These are phyloP conservation scores for Sylvia atricapilla DNA, from an alignment of 2,113 vertebrate species.

Conservation along the genomic window DNA sequence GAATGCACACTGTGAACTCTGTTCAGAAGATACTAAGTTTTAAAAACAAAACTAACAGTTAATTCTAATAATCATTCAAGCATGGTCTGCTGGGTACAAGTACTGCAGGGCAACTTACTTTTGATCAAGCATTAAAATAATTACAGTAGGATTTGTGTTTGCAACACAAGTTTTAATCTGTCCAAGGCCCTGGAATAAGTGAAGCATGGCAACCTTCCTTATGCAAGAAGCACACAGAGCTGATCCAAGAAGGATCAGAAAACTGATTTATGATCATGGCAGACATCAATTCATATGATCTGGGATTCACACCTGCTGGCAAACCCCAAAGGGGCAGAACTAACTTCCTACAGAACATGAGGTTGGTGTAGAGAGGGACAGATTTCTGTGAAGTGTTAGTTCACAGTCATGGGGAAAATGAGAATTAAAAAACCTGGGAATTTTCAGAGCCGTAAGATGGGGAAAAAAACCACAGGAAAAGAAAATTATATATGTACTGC, in stretches of 20 bases:
- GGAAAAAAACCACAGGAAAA: neutral
- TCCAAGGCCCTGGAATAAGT: neutral
- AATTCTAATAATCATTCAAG: constrained; percentile 55
- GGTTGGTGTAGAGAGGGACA: neutral
- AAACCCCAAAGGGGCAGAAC: neutral
- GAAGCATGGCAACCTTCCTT: neutral
- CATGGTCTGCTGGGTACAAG: neutral
- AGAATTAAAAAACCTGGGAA: neutral
- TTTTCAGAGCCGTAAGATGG: neutral
- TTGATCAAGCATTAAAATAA: constrained; percentile 56
- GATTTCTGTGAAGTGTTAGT: neutral
- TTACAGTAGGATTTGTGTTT: neutral
- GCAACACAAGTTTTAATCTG: neutral
- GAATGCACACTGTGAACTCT: neutral
- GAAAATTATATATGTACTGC: neutral
- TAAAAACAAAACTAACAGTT: constrained; percentile 48
- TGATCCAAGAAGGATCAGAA: neutral
- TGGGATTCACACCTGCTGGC: neutral
- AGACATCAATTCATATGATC: neutral
- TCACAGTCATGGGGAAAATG: neutral
- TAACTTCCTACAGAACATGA: neutral
- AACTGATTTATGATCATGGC: neutral
- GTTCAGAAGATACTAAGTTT: neutral
- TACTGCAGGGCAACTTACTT: constrained; percentile 40
- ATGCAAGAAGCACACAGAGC: neutral